Base-by-base conservation (phyloP, 2,113 vertebrate genomes). In the Pedetes capensis region DNA sequence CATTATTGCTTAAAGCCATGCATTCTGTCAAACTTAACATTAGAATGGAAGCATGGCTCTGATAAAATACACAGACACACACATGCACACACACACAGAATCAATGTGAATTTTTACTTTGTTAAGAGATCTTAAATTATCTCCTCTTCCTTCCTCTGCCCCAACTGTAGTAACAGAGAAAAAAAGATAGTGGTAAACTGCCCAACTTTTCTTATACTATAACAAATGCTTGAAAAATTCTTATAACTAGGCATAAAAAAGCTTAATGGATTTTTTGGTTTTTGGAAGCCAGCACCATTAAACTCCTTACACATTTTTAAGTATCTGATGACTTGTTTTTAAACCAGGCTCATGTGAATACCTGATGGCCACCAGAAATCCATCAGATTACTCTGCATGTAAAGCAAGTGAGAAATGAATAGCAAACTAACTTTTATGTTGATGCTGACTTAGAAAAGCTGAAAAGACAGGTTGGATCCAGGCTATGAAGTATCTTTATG, bases 221-320 rank as follows among this genome's bases (percentile, higher is more conserved):
- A 64, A 80, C n/a, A 85, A 89, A 49, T n/a, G 59, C 16, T 57
- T 61, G 4, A 8, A 80, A 88, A 78, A 23, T 76, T 93, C 53
- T 7, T 47, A n/a, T 74, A 94, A 49, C 13, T 18, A 59, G 32
- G 20, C 29, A 1, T 18, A 69, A 87, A 23, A 75, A 86, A 78
- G 23, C 6, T 78, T 86, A 32, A 57, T 42, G n/a, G 16, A 16
- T 89, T 68, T 16, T 76, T 49, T 66, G 71, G 12, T 68, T 57
- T 84, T 84, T 57, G 34, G 49, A 76, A 95, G 25, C 12, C 32
- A 76, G 4, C 27, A 42, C 81, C 63, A 89, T 55, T 93, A 72
- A 89, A 51, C 8, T 47, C 71, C 91, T 72, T 96, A n/a, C n/a
- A n/a, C 18, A 22, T 74, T 83, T 72, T 61, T 23, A 34, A 83